These are phyloP conservation scores for Hypomesus transpacificus DNA, from an alignment of 2,113 vertebrate species.

Conservation along the genomic window DNA sequence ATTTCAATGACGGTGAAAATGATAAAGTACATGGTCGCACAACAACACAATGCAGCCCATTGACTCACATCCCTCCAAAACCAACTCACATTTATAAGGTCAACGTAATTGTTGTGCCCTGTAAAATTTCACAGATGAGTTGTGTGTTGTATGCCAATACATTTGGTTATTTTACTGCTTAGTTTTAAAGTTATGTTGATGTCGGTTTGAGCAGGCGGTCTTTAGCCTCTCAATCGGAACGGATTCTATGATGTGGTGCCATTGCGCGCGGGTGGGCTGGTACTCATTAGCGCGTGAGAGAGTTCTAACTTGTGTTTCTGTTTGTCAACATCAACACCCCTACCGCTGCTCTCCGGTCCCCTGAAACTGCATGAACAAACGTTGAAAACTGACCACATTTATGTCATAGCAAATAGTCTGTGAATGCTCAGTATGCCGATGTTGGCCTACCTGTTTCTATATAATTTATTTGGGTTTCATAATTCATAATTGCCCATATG, in stretches of 20 bases:
- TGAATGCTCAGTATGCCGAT: too few species aligned
- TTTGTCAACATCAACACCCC: conserved; percentile 19
- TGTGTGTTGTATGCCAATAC: conserved; percentile 39
- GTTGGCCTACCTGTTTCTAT: too few species aligned
- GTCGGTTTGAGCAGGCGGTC: conserved; percentile 18
- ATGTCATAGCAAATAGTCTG: background rate
- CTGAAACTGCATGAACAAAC: background rate
- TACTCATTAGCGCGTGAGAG: conserved; percentile 23
- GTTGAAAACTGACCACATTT: background rate
- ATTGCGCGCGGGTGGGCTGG: conserved; percentile 9
- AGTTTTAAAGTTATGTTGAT: conserved; percentile 39
- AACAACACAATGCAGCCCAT: conserved; percentile 9
- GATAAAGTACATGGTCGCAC: conserved; percentile 7
- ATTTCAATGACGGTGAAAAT: conserved; percentile 38
- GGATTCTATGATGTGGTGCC: conserved; percentile 13
- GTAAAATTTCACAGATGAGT: conserved; percentile 64
- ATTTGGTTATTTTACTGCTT: conserved; percentile 43
- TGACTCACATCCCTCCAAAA: conserved; percentile 32
- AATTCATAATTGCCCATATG: too few species aligned
- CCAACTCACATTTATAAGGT: conserved; percentile 58
- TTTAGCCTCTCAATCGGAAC: conserved; percentile 12
- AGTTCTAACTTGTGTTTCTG: conserved; percentile 4
- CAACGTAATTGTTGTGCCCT: conserved; percentile 49
- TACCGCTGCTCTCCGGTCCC: background rate
- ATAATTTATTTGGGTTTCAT: too few species aligned